phyloP scores from a whole-genome alignment of 2,888 invertebrate species.

The Conus canariensis region DNA sequence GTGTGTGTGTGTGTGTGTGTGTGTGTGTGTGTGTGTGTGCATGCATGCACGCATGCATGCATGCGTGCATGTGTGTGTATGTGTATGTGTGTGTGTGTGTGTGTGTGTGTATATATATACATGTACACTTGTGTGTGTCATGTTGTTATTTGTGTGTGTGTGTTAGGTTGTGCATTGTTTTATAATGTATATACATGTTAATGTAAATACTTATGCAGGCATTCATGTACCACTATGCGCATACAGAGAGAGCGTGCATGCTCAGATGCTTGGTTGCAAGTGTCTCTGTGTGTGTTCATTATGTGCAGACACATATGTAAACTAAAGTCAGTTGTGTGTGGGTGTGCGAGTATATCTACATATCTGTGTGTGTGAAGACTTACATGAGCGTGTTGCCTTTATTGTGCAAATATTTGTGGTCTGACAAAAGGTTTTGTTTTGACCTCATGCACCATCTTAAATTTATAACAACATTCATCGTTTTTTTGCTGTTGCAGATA shows the following conservation, averaged over 20 bases:
- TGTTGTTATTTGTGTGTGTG: neutral
- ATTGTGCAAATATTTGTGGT: neutral
- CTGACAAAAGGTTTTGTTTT: neutral
- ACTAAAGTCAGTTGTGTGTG: neutral
- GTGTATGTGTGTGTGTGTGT: neutral
- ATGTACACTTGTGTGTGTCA: neutral
- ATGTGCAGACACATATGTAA: neutral
- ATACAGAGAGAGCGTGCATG: no score
- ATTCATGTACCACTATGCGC: neutral
- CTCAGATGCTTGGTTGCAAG: neutral
- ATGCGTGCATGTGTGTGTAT: neutral
- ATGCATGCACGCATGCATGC: neutral
- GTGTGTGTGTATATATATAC: neutral
- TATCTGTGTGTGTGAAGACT: neutral
- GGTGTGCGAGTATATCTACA: neutral
- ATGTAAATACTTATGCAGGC: neutral
- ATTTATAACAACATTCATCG: no score
- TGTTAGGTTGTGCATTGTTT: neutral
- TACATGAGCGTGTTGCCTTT: neutral
- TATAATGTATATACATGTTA: neutral
- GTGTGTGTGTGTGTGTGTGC: neutral
- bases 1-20: no score
- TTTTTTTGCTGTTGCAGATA: slow-evolving; percentile 84
- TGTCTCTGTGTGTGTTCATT: slow-evolving; percentile 8
- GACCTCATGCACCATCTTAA: no score